These are phyloP conservation scores for Neodiprion virginianus DNA, from an alignment of 1,140 invertebrate genomes.

Conservation along the genomic window DNA sequence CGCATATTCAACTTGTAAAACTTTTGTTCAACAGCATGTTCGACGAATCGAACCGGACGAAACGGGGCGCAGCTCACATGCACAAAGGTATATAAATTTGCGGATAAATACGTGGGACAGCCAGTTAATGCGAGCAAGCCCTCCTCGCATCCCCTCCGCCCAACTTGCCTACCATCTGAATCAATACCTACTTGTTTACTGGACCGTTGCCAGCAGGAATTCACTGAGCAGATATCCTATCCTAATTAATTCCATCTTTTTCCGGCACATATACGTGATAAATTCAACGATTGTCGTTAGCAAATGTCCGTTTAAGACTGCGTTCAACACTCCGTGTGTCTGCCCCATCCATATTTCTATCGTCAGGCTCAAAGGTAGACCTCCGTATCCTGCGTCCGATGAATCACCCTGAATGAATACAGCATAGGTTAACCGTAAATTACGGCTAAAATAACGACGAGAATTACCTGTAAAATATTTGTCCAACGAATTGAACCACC, in stretches of 20 bases:
- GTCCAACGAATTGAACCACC: no score
- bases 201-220: slow-evolving; percentile 49
- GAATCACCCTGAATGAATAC: no score
- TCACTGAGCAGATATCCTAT: slow-evolving; percentile 33
- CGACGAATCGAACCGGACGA: background rate
- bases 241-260: slow-evolving; percentile 31
- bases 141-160: slow-evolving; percentile 24
- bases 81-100: slow-evolving; percentile 49
- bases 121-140: slow-evolving; percentile 43
- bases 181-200: slow-evolving; percentile 56
- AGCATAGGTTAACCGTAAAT: no score
- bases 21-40: background rate
- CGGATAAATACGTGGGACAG: slow-evolving; percentile 51
- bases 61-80: slow-evolving; percentile 38
- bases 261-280: background rate
- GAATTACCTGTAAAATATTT: no score
- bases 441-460: no score
- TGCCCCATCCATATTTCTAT: no score
- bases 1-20: background rate
- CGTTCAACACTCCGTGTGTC: no score
- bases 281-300: slow-evolving; percentile 21
- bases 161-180: slow-evolving; percentile 37
- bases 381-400: no score
- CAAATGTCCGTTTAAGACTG: background rate
- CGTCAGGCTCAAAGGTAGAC: no score